phyloP scores from a whole-genome alignment of 2,113 vertebrate genomes.

The Heliornis fulica region DNA sequence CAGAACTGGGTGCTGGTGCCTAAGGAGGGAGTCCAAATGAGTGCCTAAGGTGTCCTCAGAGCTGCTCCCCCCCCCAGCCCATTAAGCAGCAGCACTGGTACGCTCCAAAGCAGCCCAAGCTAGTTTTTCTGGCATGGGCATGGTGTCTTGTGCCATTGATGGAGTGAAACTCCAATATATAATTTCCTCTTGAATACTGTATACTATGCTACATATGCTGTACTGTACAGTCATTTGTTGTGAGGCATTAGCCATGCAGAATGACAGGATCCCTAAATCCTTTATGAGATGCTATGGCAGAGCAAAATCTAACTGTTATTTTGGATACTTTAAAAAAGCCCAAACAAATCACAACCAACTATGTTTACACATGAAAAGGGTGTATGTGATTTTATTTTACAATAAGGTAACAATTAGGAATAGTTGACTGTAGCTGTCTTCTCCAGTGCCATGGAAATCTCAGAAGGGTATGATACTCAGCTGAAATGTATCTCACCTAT shows the following conservation, averaged over 20 bases:
- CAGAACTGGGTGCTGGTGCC: not conserved
- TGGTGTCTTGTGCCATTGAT: not conserved
- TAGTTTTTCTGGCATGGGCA: not conserved
- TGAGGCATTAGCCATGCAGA: not conserved
- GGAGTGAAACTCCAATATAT: not conserved
- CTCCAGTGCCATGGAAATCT: not conserved
- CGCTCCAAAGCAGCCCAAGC: not conserved
- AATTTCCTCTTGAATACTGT: not conserved
- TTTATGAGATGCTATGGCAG: not conserved
- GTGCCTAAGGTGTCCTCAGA: not conserved
- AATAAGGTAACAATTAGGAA: not conserved
- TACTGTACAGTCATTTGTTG: not conserved
- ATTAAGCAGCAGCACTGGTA: not conserved
- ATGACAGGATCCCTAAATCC: not conserved
- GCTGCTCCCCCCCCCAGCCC: not conserved
- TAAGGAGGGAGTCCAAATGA: not conserved
- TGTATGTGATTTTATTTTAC: not conserved
- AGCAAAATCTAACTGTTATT: not conserved
- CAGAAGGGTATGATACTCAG: not conserved
- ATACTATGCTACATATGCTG: not conserved
- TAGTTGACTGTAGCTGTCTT: not conserved
- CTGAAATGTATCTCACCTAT: not conserved
- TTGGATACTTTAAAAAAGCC: not conserved
- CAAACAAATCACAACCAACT: too few relatives aligned
- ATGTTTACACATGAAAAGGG: not conserved